Evolutionary conservation across 2,113 vertebrate species (phyloP).

Genomic region (Pituophis catenifer): DNA sequence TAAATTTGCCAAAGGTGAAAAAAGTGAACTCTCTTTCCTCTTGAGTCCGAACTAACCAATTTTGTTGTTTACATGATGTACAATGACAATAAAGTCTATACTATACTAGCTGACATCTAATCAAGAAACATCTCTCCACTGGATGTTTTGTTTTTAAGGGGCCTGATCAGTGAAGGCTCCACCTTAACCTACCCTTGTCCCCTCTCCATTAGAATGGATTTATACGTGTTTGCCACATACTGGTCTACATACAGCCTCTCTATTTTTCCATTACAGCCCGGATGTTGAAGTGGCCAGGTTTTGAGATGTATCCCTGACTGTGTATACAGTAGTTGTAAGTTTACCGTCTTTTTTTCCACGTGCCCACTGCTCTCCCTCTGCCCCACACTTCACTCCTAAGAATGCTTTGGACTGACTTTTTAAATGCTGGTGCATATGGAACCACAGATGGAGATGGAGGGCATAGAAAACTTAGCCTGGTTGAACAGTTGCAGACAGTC

Average conservation of each 20-base stretch:
- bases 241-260: constrained; percentile 53
- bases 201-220: constrained; percentile 20
- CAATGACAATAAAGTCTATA: no score
- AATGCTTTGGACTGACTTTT: constrained; percentile 36
- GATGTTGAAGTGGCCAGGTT: constrained; percentile 86
- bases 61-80: no score
- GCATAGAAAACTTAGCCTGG: constrained; percentile 31
- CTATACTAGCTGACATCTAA: background rate
- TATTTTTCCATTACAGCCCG: constrained; percentile 89
- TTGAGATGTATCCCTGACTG: constrained; percentile 79
- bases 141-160: background rate
- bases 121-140: background rate
- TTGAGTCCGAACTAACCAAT: constrained; percentile 1
- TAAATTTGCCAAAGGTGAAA: background rate
- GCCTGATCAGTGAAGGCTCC: background rate
- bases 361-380: constrained; percentile 26
- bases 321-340: constrained; percentile 82
- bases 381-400: constrained; percentile 6
- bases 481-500: background rate
- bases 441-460: background rate
- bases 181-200: constrained; percentile 31
- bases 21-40: constrained; percentile 33
- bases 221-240: background rate
- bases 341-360: constrained; percentile 56
- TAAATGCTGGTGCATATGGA: constrained; percentile 30